Evolutionary conservation across 2,888 invertebrate species (phyloP).

Genomic region (Altica lythri): DNA sequence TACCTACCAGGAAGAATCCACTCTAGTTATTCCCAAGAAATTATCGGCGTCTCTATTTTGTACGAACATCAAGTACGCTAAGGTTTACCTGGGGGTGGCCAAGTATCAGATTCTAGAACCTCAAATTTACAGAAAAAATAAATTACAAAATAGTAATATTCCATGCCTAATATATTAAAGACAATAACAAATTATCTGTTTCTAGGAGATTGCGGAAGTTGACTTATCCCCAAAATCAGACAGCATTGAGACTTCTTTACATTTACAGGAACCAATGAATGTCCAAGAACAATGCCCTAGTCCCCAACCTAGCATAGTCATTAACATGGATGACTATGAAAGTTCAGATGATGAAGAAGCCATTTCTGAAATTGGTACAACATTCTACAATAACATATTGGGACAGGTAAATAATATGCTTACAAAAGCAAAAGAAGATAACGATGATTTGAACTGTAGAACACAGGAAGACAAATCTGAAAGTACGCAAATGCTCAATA

Average conservation of each 20-base stretch:
- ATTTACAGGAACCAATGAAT: conserved; percentile 49
- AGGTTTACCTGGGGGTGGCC: too few relatives aligned
- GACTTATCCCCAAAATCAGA: conserved; percentile 33
- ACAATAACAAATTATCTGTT: background rate
- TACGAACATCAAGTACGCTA: too few relatives aligned
- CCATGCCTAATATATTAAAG: too few relatives aligned
- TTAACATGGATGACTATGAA: conserved; percentile 60
- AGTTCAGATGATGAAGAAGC: conserved; percentile 58
- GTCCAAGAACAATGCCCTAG: conserved; percentile 54
- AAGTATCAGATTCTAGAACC: too few relatives aligned
- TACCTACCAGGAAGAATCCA: too few relatives aligned
- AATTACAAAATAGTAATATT: too few relatives aligned
- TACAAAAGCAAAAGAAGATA: conserved; percentile 54
- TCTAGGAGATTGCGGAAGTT: conserved; percentile 46
- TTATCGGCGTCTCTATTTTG: too few relatives aligned
- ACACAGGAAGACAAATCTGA: conserved; percentile 17
- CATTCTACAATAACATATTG: conserved; percentile 74
- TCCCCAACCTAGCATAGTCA: conserved; percentile 60
- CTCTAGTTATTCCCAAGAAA: too few relatives aligned
- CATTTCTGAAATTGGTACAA: conserved; percentile 67
- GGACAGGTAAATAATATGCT: conserved; percentile 63
- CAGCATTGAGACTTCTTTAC: conserved; percentile 47
- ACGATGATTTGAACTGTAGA: too few relatives aligned
- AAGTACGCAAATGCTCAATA: conserved; percentile 46
- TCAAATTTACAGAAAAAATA: too few relatives aligned